Evolutionary conservation across 2,797 vertebrate genomes (phyloP).

Genomic region (Esox masquinongy): DNA sequence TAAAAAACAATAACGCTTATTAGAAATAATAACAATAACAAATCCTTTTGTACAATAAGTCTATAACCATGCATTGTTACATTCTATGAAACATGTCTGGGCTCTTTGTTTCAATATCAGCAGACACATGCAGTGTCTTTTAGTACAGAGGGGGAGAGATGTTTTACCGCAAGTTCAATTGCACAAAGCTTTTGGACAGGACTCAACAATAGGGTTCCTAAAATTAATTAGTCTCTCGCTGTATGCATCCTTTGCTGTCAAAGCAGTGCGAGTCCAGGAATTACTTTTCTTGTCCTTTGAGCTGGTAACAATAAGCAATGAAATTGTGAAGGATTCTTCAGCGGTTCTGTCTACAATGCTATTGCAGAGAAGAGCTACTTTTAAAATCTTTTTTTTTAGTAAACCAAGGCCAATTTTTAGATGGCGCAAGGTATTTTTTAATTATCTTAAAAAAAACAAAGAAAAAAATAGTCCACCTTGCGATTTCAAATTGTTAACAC

Average conservation of each 20-base stretch:
- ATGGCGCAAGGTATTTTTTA: neutral
- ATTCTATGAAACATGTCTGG: no score
- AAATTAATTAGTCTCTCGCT: constrained; percentile 61
- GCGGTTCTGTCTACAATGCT: neutral
- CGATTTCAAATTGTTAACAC: neutral
- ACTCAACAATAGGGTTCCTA: constrained; percentile 18
- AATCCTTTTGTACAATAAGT: neutral
- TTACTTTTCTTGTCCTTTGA: constrained; percentile 46
- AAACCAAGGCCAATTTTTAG: neutral
- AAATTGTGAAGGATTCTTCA: neutral
- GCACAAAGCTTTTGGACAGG: constrained; percentile 46
- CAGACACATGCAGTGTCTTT: constrained; percentile 40
- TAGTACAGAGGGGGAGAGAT: constrained; percentile 32
- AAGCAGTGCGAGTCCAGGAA: constrained; percentile 48
- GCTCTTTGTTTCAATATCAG: neutral
- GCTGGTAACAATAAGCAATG: constrained; percentile 42
- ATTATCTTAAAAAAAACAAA: neutral
- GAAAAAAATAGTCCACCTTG: neutral
- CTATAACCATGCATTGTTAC: no score
- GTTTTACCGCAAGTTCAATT: constrained; percentile 38
- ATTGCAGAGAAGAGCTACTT: no score
- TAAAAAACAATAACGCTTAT: no score
- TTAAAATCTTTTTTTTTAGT: neutral
- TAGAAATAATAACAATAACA: no score
- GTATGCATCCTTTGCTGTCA: constrained; percentile 61